These are phyloP conservation scores for Grus americana DNA, from an alignment of 2,113 vertebrate species.

Conservation along the genomic window DNA sequence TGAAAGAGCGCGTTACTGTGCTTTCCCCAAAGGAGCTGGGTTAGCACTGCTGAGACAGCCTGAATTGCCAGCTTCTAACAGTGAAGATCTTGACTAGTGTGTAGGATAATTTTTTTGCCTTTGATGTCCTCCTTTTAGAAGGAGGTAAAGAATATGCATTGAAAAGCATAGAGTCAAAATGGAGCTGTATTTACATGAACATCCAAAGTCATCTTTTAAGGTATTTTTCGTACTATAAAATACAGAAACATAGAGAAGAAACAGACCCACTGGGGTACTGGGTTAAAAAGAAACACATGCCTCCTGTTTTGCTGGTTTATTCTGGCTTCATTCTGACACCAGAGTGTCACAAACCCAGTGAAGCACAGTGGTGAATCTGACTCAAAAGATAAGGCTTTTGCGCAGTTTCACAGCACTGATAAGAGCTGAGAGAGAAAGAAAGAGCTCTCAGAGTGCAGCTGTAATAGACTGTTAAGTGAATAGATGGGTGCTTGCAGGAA, in stretches of 20 bases:
- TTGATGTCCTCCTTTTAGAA: neutral
- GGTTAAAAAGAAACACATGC: neutral
- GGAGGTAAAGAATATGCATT: neutral
- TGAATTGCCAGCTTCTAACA: neutral
- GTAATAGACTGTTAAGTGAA: neutral
- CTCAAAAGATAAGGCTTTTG: conserved; percentile 4
- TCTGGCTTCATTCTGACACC: neutral
- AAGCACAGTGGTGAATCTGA: neutral
- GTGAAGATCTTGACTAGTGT: neutral
- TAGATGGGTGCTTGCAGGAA: neutral
- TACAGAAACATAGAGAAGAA: neutral
- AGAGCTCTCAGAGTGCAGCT: neutral
- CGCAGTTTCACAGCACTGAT: conserved; percentile 9
- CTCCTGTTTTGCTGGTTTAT: neutral
- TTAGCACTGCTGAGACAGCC: neutral
- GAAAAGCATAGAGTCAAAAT: neutral
- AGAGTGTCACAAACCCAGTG: neutral
- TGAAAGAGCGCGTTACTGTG: neutral
- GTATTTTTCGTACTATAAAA: neutral
- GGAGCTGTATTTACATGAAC: neutral
- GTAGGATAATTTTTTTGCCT: neutral
- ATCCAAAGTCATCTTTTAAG: neutral
- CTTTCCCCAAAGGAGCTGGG: neutral
- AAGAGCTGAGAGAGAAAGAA: neutral
- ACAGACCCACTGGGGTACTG: neutral